phyloP scores from a whole-genome alignment of 2,888 invertebrate species.

The Cryptocephalus primarius region DNA sequence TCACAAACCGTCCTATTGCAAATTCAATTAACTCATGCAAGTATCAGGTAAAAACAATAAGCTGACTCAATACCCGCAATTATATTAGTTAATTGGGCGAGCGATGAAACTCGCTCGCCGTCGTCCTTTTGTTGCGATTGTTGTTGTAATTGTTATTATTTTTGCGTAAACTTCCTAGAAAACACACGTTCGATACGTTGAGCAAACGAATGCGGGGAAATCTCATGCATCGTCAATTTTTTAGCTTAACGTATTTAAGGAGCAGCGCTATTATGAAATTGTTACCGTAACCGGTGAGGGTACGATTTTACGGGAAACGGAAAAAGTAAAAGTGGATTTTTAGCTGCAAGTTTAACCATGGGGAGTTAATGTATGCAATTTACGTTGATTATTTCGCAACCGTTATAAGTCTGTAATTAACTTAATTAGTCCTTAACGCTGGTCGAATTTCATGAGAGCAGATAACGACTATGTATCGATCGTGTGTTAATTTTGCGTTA shows the following conservation, averaged over 20 bases:
- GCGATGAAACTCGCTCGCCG: slow-evolving; percentile 6
- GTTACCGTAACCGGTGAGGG: not conserved
- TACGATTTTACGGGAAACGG: too few relatives aligned
- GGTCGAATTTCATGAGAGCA: too few relatives aligned
- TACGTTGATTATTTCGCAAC: too few relatives aligned
- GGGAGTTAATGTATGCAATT: too few relatives aligned
- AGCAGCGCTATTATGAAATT: not conserved
- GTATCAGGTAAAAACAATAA: slow-evolving; percentile 3
- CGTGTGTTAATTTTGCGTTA: too few relatives aligned
- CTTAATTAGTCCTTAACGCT: too few relatives aligned
- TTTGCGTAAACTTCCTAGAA: slow-evolving; percentile 17
- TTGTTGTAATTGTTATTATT: slow-evolving; percentile 8
- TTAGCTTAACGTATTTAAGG: not conserved
- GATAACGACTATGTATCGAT: too few relatives aligned
- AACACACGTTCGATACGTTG: slow-evolving; percentile 7
- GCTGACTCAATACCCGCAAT: slow-evolving; percentile 6
- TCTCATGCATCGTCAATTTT: slow-evolving; percentile 6
- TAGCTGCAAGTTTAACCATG: too few relatives aligned
- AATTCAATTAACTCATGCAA: too few relatives aligned
- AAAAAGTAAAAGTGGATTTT: too few relatives aligned
- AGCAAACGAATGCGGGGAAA: slow-evolving; percentile 7
- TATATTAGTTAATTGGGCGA: slow-evolving; percentile 13
- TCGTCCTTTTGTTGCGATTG: slow-evolving; percentile 7
- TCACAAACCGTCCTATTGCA: too few relatives aligned
- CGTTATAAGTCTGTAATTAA: too few relatives aligned